Evolutionary conservation across 2,888 invertebrate genomes (phyloP), one percentile per base, ranked within the genome.

Genomic region (Cataglyphis rosenhaueri): DNA sequence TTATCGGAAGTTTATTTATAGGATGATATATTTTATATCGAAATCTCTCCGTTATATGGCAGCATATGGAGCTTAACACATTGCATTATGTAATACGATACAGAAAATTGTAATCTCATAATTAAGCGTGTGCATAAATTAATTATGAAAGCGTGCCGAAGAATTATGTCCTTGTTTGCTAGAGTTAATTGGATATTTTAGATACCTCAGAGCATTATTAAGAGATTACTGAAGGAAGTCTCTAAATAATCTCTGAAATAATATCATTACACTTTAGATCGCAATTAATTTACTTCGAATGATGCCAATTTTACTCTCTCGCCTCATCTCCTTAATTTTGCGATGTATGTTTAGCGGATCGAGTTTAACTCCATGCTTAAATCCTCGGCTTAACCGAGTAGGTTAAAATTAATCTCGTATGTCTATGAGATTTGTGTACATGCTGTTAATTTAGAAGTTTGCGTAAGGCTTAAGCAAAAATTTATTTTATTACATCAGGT

Each of bases 371-470:
- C 25, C 21, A 21, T 25, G 74, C n/a, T 73, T 52, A 52, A 74
- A 79, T 79, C 78, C 44, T 59, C 18, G 12, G 35, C 74, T 79
- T 79, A 79, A 59, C 21, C 18, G 78, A 79, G 21, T 73, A 59
- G 75, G 74, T 74, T 74, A 79, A 79, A 79, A 79, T 79, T 79
- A 79, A 79, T 79, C 78, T 73, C 74, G 59, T 59, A 44, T 59
- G 32, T 73, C 74, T 79, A 74, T 79, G 44, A 9, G 78, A 79
- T 79, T 59, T 79, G 75, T 52, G 48, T 52, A 74, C 84, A 82
- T 70, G 73, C 83, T 38, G 81, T 57, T 88, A 88, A 87, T 88
- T 88, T 82, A 81, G 55, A 32, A 81, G 84, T 88, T 88, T 79
- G 76, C 82, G 57, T 57, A 61, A 71, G 59, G 44, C 25, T 79